Evolutionary conservation across 2,797 vertebrate species (phyloP).

Genomic region (Hydrophis major): DNA sequence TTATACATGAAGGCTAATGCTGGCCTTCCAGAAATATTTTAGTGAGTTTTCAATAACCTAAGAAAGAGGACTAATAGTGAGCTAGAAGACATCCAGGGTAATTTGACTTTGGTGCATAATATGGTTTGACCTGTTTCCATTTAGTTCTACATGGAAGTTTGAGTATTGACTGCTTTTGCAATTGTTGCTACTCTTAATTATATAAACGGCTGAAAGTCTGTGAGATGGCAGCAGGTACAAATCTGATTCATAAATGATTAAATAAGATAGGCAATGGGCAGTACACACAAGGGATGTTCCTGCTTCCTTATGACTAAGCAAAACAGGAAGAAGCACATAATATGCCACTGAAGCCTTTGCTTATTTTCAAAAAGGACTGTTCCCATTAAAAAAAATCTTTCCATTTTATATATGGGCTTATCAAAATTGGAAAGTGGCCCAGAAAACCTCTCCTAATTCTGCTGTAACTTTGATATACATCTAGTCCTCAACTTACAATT

Average conservation of each 20-base stretch:
- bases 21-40: not conserved
- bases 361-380: not conserved
- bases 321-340: not conserved
- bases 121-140: not conserved
- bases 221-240: not conserved
- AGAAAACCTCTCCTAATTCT: not conserved
- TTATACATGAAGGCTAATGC: too few relatives aligned
- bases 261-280: not conserved
- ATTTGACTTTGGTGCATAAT: not conserved
- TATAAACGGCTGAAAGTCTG: not conserved
- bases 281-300: not conserved
- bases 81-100: not conserved
- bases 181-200: not conserved
- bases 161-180: not conserved
- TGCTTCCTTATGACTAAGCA: not conserved
- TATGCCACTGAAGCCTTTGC: not conserved
- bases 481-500: not conserved
- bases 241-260: not conserved
- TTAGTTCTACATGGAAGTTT: not conserved
- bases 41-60: not conserved
- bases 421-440: not conserved
- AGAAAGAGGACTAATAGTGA: not conserved
- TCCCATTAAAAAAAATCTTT: not conserved
- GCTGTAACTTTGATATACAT: not conserved
- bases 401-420: not conserved